Evolutionary conservation across 2,797 vertebrate genomes (phyloP).

Genomic region (Denticeps clupeoides): DNA sequence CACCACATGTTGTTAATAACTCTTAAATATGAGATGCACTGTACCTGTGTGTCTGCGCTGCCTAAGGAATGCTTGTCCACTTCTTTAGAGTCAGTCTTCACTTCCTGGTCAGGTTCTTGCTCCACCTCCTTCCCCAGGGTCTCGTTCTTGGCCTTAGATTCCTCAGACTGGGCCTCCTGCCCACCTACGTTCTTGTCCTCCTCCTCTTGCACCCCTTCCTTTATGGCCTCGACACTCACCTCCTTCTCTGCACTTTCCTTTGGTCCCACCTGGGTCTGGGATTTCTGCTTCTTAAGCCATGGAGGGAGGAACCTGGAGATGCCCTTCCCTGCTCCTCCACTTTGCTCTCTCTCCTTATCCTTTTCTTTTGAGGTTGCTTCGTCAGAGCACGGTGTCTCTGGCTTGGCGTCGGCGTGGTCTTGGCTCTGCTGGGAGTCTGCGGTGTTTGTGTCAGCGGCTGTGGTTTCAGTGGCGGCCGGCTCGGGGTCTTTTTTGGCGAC

Average conservation of each 20-base stretch:
- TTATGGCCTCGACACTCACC: slow-evolving; percentile 35
- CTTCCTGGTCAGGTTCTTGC: slow-evolving; percentile 36
- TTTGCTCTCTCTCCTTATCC: slow-evolving; percentile 58
- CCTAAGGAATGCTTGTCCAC: slow-evolving; percentile 57
- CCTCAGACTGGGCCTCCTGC: slow-evolving; percentile 39
- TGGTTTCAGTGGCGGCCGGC: slow-evolving; percentile 8
- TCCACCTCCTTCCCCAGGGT: slow-evolving; percentile 55
- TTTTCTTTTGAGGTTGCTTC: slow-evolving; percentile 5
- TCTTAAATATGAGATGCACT: too few relatives aligned
- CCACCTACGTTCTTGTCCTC: slow-evolving; percentile 46
- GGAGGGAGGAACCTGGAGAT: slow-evolving; percentile 88
- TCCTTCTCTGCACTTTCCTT: slow-evolving; percentile 60
- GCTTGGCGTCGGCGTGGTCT: slow-evolving; percentile 27
- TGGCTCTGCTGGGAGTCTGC: slow-evolving; percentile 7
- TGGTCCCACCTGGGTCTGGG: slow-evolving; percentile 66
- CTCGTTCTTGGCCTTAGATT: slow-evolving; percentile 52
- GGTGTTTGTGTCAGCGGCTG: background rate
- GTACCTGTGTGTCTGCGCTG: slow-evolving; percentile 70
- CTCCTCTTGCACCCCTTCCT: slow-evolving; percentile 30
- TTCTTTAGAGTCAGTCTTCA: slow-evolving; percentile 37
- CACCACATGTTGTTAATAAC: too few relatives aligned
- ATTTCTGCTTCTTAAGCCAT: slow-evolving; percentile 95
- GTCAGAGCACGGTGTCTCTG: background rate
- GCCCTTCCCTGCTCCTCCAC: slow-evolving; percentile 68
- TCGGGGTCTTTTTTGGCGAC: slow-evolving; percentile 30